Percentiles rank a stretch among this genome's conserved stretches.
phyloP scores from a whole-genome alignment of 1,140 invertebrate species.

The Andrena cerasifolii region DNA sequence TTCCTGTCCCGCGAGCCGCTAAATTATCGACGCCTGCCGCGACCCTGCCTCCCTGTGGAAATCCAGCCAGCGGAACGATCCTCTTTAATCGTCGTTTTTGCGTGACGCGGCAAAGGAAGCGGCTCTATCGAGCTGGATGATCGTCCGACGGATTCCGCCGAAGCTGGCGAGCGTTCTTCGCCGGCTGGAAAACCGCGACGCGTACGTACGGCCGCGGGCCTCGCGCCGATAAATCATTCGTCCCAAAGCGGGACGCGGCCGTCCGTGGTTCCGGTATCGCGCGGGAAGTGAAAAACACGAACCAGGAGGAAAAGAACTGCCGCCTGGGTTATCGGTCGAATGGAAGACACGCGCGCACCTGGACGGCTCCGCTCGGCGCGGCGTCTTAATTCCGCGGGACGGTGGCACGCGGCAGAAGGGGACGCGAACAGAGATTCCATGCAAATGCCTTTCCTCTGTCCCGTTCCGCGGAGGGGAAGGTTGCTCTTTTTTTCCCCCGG shows the following conservation, averaged over 20 bases:
- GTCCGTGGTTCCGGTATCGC: background rate
- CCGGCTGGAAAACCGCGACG: background rate
- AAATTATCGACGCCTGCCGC: conserved; percentile 7
- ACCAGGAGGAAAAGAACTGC: background rate
- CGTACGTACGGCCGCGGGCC: no score
- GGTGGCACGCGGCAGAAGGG: conserved; percentile 44
- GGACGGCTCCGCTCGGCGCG: conserved; percentile 69
- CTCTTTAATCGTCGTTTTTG: background rate
- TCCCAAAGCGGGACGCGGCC: background rate
- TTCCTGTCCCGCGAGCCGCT: background rate
- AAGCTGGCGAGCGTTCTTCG: background rate
- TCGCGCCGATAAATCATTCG: conserved; percentile 2
- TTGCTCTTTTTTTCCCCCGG: conserved; percentile 26
- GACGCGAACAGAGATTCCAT: conserved; percentile 57
- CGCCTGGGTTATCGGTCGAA: no score
- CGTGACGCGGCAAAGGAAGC: background rate
- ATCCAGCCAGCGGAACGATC: background rate
- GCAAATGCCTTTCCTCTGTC: conserved; percentile 60
- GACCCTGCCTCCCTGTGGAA: background rate
- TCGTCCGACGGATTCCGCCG: background rate
- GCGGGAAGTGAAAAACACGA: conserved; percentile 3
- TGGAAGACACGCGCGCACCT: conserved; percentile 42
- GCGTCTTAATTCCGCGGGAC: conserved; percentile 71
- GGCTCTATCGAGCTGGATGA: background rate
- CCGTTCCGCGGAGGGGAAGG: background rate